Percentiles rank a stretch among this genome's conserved stretches.
Evolutionary conservation across 2,888 invertebrate genomes (phyloP).

Genomic region (Plemyria rubiginata): DNA sequence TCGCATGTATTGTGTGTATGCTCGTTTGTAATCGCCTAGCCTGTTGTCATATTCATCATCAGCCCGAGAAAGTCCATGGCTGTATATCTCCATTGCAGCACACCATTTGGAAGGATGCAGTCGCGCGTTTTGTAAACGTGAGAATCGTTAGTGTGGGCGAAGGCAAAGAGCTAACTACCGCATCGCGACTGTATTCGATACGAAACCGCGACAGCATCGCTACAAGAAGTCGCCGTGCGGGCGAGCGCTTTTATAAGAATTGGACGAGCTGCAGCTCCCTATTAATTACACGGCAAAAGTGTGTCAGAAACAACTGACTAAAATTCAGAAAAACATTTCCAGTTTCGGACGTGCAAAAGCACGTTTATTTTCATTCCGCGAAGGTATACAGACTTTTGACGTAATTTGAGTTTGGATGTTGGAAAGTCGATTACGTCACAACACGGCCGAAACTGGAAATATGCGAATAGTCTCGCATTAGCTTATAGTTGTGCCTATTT

Average conservation of each 20-base stretch:
- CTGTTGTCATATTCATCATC: not conserved
- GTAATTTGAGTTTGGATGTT: conserved; percentile 1
- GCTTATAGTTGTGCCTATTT: not conserved
- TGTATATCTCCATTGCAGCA: not conserved
- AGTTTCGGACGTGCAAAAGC: not conserved
- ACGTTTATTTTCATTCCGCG: not conserved
- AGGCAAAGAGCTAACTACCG: no score
- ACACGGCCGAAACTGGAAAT: conserved; percentile 1
- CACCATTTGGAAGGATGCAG: no score
- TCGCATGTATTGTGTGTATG: no score
- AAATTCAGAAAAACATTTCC: conserved; percentile 3
- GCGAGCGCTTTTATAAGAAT: no score
- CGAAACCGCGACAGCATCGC: no score
- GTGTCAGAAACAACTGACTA: not conserved
- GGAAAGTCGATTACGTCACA: conserved; percentile 1
- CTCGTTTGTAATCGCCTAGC: not conserved
- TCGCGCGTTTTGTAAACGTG: no score
- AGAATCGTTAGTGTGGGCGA: no score
- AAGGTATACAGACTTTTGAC: conserved; percentile 1
- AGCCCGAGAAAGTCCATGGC: not conserved
- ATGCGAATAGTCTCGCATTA: not conserved
- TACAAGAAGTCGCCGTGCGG: no score
- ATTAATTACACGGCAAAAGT: not conserved
- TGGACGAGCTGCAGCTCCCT: not conserved
- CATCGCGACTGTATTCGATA: no score